These are phyloP conservation scores for Myrmophylax atrothorax DNA, from an alignment of 2,113 vertebrate genomes.

Conservation along the genomic window DNA sequence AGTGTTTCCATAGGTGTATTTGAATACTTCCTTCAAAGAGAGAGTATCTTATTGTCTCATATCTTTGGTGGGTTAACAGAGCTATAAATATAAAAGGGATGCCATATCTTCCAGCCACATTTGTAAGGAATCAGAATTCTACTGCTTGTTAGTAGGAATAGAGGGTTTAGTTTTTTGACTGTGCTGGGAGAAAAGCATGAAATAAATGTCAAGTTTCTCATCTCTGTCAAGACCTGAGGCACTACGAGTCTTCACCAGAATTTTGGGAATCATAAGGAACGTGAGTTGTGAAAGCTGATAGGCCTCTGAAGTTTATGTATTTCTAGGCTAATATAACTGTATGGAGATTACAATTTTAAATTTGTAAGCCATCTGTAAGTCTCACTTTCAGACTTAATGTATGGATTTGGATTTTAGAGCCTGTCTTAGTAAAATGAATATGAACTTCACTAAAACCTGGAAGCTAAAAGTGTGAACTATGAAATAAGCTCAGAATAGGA, in stretches of 20 bases:
- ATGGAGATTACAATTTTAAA: not conserved
- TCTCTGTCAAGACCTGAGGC: not conserved
- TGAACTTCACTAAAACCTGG: slow-evolving; percentile 21
- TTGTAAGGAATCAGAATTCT: not conserved
- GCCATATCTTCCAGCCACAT: rapidly evolving
- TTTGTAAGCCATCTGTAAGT: slow-evolving; percentile 45
- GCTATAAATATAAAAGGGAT: not conserved
- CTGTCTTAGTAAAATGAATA: slow-evolving; percentile 12
- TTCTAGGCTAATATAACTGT: not conserved
- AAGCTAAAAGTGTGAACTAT: slow-evolving; percentile 29
- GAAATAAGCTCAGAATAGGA: not conserved
- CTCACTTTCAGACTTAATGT: slow-evolving; percentile 16
- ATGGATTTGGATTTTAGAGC: slow-evolving; percentile 32
- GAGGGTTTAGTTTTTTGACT: rapidly evolving
- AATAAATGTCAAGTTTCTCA: not conserved
- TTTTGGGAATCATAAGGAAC: not conserved
- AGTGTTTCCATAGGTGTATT: not conserved
- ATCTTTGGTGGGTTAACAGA: not conserved
- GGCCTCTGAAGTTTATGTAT: not conserved
- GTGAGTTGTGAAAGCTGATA: not conserved
- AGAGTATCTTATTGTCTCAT: not conserved
- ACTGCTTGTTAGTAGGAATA: not conserved
- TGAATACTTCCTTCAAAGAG: not conserved
- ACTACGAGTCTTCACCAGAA: not conserved
- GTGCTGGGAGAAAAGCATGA: not conserved